Percentiles rank a stretch among this genome's conserved stretches.
Evolutionary conservation across 2,113 vertebrate genomes (phyloP).

Genomic region (Etheostoma spectabile): DNA sequence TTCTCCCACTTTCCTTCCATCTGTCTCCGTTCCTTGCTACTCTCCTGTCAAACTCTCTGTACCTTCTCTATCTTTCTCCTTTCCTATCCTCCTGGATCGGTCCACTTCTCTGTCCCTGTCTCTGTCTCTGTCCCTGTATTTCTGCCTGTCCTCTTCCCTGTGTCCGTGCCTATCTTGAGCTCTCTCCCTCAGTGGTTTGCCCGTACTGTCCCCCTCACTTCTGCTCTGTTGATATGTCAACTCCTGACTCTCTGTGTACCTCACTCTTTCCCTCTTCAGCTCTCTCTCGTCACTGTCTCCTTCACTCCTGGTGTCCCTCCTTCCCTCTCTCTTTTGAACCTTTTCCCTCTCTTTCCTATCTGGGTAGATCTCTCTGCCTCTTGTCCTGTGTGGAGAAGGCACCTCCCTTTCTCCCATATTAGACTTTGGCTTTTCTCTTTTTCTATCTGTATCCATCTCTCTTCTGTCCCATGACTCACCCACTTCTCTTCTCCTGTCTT

Average conservation of each 20-base stretch:
- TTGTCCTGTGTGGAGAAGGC: slow-evolving; percentile 43
- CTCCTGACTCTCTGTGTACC: slow-evolving; percentile 41
- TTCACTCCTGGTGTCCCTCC: slow-evolving; percentile 75
- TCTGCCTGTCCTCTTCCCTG: slow-evolving; percentile 33
- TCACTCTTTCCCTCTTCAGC: slow-evolving; percentile 46
- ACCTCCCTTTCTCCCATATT: slow-evolving; percentile 43
- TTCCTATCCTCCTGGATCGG: slow-evolving; percentile 27
- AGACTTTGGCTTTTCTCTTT: slow-evolving; percentile 54
- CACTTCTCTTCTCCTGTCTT: slow-evolving; percentile 58
- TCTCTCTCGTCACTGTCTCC: slow-evolving; percentile 76
- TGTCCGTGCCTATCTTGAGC: slow-evolving; percentile 40
- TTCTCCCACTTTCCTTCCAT: slow-evolving; percentile 27
- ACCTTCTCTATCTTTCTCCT: slow-evolving; percentile 27
- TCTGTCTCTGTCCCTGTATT: slow-evolving; percentile 37
- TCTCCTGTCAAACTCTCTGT: slow-evolving; percentile 26
- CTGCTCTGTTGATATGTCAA: slow-evolving; percentile 62
- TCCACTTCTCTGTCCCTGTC: slow-evolving; percentile 37
- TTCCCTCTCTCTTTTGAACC: slow-evolving; percentile 38
- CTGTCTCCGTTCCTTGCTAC: neutral
- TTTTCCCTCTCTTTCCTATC: slow-evolving; percentile 58
- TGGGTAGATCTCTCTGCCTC: slow-evolving; percentile 51
- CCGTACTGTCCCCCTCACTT: slow-evolving; percentile 70
- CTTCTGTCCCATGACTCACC: slow-evolving; percentile 50
- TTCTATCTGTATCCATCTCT: slow-evolving; percentile 54
- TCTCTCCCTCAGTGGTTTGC: slow-evolving; percentile 35